Base-by-base conservation (phyloP, 2,888 invertebrate species). In the Amorpha juglandis region DNA sequence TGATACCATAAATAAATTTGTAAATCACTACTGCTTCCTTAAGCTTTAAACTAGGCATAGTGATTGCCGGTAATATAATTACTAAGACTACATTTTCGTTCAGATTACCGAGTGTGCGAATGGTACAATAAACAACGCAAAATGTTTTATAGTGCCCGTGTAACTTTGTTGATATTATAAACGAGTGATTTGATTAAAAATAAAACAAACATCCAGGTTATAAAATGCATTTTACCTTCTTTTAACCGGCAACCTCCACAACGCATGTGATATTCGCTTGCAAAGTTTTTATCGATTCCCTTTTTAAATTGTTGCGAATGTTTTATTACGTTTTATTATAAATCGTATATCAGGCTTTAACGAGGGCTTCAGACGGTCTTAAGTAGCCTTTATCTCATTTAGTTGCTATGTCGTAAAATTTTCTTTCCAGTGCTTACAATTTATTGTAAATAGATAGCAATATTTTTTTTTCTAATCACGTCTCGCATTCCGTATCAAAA, bases 291-390 rank as follows among this genome's bases (percentile, higher is more conserved):
- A 90, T 90, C 87, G 91, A 87, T 88, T 86, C 86, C 77, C 83
- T 87, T 90, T 79, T 91, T 91, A 92, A 90, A 90, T 87, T 91
- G 91, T 91, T 91, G 92, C 92, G 75, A 91, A 90, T 91, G 84
- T 91, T 92, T 92, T 91, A 90, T 91, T 91, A 83, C 75, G 74
- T 89, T 91, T 91, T 92, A 91, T 90, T 91, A 90, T 86, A 82
- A 86, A 89, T 79, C 89, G 88, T 92, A 92, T 92, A 92, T 92
- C 91, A 91, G 84, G 70, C 71, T 85, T 91, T 92, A 92, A 92
- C 92, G 92, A 91, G 90, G 84, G 72, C 74, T 77, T 71, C 77
- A 79, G 84, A 78, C 81, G 74, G 79, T 74, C 80, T 86, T 90
- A 89, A 91, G 92, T 89, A 91, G 90, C 87, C 85, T 86, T 90